These are phyloP conservation scores for Diplazon laetatorius DNA, from an alignment of 2,888 invertebrate genomes.

Conservation along the genomic window DNA sequence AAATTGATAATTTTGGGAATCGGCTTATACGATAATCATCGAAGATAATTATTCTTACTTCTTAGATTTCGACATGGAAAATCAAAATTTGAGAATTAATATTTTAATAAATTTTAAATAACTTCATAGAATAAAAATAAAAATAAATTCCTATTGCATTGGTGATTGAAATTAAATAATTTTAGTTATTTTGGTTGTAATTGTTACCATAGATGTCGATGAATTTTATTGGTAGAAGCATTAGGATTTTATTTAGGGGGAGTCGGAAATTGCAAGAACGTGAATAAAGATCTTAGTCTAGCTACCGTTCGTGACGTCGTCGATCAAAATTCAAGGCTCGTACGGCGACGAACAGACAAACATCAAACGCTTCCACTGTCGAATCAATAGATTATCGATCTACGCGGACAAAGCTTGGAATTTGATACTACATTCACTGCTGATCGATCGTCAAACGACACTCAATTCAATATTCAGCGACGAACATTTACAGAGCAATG, in stretches of 20 bases:
- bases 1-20: not conserved
- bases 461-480: slow-evolving; percentile 21
- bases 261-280: not conserved
- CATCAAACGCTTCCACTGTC: slow-evolving; percentile 10
- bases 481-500: not conserved
- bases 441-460: not conserved
- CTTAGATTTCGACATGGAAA: no score
- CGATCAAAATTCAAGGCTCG: slow-evolving; percentile 44
- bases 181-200: no score
- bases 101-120: not conserved
- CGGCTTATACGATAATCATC: no score
- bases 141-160: no score
- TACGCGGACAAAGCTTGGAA: slow-evolving; percentile 15
- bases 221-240: not conserved
- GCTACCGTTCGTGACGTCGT: slow-evolving; percentile 9
- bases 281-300: slow-evolving; percentile 1
- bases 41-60: no score
- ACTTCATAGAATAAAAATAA: no score
- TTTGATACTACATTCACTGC: slow-evolving; percentile 7
- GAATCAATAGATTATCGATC: slow-evolving; percentile 37
- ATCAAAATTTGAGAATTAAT: not conserved
- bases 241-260: not conserved
- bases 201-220: not conserved
- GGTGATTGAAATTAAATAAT: no score
- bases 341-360: not conserved